Evolutionary conservation across 2,797 vertebrate genomes (phyloP).

Genomic region (Spondyliosoma cantharus): DNA sequence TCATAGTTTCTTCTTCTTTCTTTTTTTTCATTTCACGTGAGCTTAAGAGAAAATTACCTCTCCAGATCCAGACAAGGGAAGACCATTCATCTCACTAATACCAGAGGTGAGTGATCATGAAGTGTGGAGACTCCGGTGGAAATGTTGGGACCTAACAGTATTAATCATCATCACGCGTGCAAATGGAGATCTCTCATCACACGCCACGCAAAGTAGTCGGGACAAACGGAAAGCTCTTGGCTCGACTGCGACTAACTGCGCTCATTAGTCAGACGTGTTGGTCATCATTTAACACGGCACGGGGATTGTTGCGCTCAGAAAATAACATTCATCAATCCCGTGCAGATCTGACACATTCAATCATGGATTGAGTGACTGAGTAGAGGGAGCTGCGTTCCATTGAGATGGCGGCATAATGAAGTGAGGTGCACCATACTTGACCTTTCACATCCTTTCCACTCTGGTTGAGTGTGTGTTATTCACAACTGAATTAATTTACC

Average conservation of each 20-base stretch:
- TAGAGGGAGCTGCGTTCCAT: constrained; percentile 61
- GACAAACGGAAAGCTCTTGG: constrained; percentile 36
- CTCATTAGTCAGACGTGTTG: constrained; percentile 66
- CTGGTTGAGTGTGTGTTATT: constrained; percentile 14
- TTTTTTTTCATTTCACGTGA: constrained; percentile 44
- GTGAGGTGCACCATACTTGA: constrained; percentile 58
- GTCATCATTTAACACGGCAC: constrained; percentile 64
- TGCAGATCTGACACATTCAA: constrained; percentile 59
- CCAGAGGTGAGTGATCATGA: constrained; percentile 68
- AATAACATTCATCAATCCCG: constrained; percentile 66
- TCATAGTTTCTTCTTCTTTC: background rate
- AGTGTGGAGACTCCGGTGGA: constrained; percentile 60
- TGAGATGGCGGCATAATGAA: constrained; percentile 62
- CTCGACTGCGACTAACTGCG: constrained; percentile 39
- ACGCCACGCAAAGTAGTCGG: constrained; percentile 29
- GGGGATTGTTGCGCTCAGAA: constrained; percentile 48
- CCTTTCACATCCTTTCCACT: constrained; percentile 59
- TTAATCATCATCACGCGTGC: constrained; percentile 73
- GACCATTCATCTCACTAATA: constrained; percentile 77
- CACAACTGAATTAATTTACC: constrained; percentile 41
- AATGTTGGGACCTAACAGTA: constrained; percentile 60
- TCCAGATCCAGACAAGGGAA: constrained; percentile 48
- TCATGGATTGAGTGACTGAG: constrained; percentile 41
- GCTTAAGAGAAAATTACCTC: constrained; percentile 65
- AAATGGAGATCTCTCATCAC: constrained; percentile 69